Conservation (phyloP, 2,113 vertebrate species). For the Apaloderma vittatum region DNA sequence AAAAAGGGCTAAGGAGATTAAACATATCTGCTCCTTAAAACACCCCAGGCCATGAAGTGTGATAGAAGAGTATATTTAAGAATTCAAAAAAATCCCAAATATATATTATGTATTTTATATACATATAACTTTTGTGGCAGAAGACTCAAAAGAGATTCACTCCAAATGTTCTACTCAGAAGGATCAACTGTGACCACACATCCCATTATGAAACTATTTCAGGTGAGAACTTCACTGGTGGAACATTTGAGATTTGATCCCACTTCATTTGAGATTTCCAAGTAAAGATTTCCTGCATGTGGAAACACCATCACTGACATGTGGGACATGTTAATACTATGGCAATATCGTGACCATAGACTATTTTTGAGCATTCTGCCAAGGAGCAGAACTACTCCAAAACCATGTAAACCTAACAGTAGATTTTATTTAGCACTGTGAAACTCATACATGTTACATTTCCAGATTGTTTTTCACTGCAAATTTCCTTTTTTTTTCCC, state of each 20-base stretch:
- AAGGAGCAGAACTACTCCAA: neutral
- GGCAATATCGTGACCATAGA: neutral
- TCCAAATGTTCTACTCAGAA: neutral
- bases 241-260: neutral
- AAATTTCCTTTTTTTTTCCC: neutral
- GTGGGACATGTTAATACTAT: neutral
- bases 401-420: rapidly evolving
- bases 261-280: neutral
- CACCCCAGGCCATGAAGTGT: neutral
- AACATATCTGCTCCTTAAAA: neutral
- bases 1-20: neutral
- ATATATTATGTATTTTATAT: too few relatives aligned
- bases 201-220: neutral
- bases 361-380: neutral
- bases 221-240: neutral
- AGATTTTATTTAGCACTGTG: neutral
- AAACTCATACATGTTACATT: neutral
- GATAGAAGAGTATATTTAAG: neutral
- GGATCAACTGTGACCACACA: neutral
- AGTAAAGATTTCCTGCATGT: neutral
- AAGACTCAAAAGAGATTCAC: neutral
- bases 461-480: neutral
- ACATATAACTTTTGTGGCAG: neutral
- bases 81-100: neutral
- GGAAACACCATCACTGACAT: neutral